Conservation (phyloP, 2,888 invertebrate species). For the Dicyrtomina minuta region DNA sequence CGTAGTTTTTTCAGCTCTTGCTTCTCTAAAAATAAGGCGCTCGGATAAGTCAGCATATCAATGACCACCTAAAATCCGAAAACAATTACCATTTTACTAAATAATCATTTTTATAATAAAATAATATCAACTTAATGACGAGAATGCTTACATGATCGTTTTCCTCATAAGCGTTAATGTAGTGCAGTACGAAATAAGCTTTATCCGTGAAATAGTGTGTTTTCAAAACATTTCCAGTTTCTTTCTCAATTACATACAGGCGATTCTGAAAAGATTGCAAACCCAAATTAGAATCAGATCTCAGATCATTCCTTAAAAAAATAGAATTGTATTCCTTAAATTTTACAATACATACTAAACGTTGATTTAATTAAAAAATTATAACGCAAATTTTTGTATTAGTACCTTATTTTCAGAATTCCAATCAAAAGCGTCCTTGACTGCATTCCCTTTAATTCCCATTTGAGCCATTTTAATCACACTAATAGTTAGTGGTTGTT, state of each 20-base stretch:
- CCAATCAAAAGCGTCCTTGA: constrained; percentile 58
- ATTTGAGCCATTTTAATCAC: constrained; percentile 57
- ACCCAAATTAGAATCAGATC: no score
- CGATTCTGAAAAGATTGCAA: constrained; percentile 55
- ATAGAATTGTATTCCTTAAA: no score
- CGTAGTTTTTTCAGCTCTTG: constrained; percentile 55
- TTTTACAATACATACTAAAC: no score
- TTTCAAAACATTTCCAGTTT: constrained; percentile 56
- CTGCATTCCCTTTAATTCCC: constrained; percentile 56
- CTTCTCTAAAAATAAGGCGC: constrained; percentile 56
- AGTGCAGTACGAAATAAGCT: constrained; percentile 61
- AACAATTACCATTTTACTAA: no score
- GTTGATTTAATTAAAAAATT: background rate
- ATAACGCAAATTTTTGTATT: no score
- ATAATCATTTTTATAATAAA: no score
- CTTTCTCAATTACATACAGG: constrained; percentile 57
- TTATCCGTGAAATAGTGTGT: constrained; percentile 57
- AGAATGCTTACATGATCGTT: constrained; percentile 55
- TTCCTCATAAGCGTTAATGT: constrained; percentile 61
- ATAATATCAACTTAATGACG: background rate
- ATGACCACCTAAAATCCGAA: constrained; percentile 54
- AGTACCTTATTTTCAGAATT: constrained; percentile 58
- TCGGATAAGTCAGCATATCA: constrained; percentile 57
- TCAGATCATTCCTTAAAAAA: no score
- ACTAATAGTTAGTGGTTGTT: constrained; percentile 60